Evolutionary conservation across 2,888 invertebrate species (phyloP), one percentile per base, ranked within the genome.

Genomic region (Meteorus colon): DNA sequence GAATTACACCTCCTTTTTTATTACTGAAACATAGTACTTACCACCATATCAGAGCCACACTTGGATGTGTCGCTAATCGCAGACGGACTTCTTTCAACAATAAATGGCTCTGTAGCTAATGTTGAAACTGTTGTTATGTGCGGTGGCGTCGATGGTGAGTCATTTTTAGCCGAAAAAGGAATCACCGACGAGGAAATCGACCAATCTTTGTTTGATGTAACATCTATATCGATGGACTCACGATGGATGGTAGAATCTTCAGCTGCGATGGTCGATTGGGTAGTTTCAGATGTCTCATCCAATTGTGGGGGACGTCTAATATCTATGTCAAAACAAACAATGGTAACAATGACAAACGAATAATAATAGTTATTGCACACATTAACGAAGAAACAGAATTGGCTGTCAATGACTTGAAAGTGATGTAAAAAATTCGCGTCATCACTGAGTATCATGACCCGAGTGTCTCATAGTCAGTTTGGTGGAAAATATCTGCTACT

Each of bases 21-120:
- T 24, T 5, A 55, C 19, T 6, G 41, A 66, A 65, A n/a, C 27
- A 2, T 14, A 71, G 37, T 48, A 84, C 87, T 93, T 77, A 96
- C 92, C 87, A 95, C 92, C 91, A 94, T 94, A 86, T 94, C 93
- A 81, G 92, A 92, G 83, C 92, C 92, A 81, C 93, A 92, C 90
- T 93, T 94, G 77, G 93, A 93, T 80, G 92, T 91, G 90, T 92
- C 93, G 88, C 92, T 94, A 82, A 93, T 92, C 77, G 93, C 93
- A 76, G 94, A 94, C 80, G 94, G 94, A 82, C 88, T 88, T 80
- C 87, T 86, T 81, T 89, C 89, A 82, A 88, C 84, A 75, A 85
- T 80, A 77, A 84, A 84, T 75, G 85, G 84, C 77, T 85, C 83
- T 69, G 80, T 82, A 70, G 84, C 80, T 75, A 82, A 78, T 16